phyloP scores from a whole-genome alignment of 2,888 invertebrate species.

The Dryadula phaetusa region DNA sequence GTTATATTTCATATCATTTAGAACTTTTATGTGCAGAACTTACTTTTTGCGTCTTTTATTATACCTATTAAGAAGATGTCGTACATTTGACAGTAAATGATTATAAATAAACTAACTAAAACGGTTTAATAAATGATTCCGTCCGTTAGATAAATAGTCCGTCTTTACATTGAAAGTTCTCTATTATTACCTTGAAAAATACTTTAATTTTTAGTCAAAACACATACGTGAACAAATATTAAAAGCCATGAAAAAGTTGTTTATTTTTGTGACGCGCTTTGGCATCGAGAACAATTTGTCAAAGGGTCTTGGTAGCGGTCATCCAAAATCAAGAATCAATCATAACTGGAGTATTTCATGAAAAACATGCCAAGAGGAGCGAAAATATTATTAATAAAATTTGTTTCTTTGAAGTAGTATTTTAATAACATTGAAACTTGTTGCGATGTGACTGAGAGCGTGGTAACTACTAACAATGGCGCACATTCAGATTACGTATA shows the following conservation, averaged over 20 bases:
- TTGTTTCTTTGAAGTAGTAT: neutral
- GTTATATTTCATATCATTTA: too few relatives aligned
- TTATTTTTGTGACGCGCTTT: constrained; percentile 12
- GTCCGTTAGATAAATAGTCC: too few relatives aligned
- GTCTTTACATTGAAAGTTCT: too few relatives aligned
- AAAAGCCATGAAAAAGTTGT: neutral
- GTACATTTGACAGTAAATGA: too few relatives aligned
- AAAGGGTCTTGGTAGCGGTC: constrained; percentile 25
- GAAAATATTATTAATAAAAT: constrained; percentile 21
- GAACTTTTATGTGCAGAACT: too few relatives aligned
- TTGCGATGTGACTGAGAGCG: constrained; percentile 30
- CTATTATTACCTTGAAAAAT: too few relatives aligned
- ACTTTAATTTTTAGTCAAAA: too few relatives aligned
- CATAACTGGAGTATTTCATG: constrained; percentile 27
- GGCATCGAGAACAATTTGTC: constrained; percentile 3
- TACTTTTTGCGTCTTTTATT: too few relatives aligned
- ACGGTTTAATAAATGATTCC: too few relatives aligned
- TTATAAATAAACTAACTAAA: too few relatives aligned
- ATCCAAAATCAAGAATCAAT: constrained; percentile 40
- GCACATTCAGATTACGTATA: constrained; percentile 56
- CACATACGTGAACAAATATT: neutral
- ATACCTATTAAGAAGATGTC: too few relatives aligned
- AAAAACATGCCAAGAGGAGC: constrained; percentile 26
- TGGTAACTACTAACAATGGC: constrained; percentile 51
- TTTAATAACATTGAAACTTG: neutral